Percentiles rank a stretch among this genome's conserved stretches.
These are phyloP conservation scores for Natrix natrix DNA, from an alignment of 2,797 vertebrate species.

Conservation along the genomic window DNA sequence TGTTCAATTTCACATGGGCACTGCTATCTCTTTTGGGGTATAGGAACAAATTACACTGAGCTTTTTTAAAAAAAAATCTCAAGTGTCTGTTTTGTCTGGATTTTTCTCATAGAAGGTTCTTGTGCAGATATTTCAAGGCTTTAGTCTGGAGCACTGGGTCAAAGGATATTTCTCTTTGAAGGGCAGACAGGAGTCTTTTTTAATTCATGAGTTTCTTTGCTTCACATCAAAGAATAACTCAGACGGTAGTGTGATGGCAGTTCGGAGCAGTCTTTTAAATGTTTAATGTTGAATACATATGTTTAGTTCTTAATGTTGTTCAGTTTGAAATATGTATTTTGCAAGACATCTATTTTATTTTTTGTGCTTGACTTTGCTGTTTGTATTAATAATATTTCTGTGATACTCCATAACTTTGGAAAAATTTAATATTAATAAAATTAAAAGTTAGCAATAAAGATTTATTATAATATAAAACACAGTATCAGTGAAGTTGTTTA, in stretches of 20 bases:
- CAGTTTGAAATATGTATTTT: slow-evolving; percentile 31
- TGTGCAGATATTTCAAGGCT: slow-evolving; percentile 79
- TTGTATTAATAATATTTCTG: slow-evolving; percentile 32
- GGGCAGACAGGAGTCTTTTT: slow-evolving; percentile 77
- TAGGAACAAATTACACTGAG: slow-evolving; percentile 70
- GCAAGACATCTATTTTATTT: slow-evolving; percentile 22
- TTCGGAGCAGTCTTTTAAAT: slow-evolving; percentile 51
- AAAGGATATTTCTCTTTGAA: slow-evolving; percentile 87
- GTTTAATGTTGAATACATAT: slow-evolving; percentile 46
- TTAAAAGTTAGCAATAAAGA: not conserved
- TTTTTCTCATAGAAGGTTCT: slow-evolving; percentile 77
- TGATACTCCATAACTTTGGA: not conserved
- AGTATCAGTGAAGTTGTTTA: not conserved
- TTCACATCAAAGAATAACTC: slow-evolving; percentile 78
- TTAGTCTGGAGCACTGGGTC: slow-evolving; percentile 81
- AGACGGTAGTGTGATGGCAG: slow-evolving; percentile 64
- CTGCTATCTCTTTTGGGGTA: slow-evolving; percentile 62
- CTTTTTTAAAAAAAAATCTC: slow-evolving; percentile 65
- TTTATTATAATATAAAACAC: not conserved
- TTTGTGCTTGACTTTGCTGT: slow-evolving; percentile 31
- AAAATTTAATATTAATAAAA: slow-evolving; percentile 32
- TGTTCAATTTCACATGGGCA: slow-evolving; percentile 54
- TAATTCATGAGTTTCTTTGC: slow-evolving; percentile 82
- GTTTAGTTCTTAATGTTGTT: slow-evolving; percentile 30
- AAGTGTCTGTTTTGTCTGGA: slow-evolving; percentile 93